phyloP scores from a whole-genome alignment of 2,113 vertebrate genomes.

The Podarcis muralis region DNA sequence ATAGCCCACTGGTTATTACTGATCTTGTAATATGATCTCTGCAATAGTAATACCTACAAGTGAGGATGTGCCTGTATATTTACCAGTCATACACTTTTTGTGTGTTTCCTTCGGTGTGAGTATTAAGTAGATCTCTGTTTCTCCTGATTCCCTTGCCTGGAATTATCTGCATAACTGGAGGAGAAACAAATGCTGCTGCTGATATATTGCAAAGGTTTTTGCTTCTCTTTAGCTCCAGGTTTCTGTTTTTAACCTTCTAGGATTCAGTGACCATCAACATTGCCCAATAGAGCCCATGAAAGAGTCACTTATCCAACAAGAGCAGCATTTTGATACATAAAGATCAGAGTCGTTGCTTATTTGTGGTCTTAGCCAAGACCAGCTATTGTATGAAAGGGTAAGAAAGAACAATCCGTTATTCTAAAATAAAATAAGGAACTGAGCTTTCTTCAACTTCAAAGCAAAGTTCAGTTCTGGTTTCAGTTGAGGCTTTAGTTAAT shows the following conservation, averaged over 20 bases:
- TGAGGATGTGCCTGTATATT: neutral
- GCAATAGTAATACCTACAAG: neutral
- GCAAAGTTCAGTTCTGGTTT: constrained; percentile 59
- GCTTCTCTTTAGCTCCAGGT: neutral
- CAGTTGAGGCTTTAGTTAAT: constrained; percentile 55
- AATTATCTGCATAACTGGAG: neutral
- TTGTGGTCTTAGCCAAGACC: constrained; percentile 25
- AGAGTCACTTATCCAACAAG: constrained; percentile 16
- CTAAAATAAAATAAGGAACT: constrained; percentile 36
- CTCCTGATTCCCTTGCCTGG: neutral
- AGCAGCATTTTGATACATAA: constrained; percentile 24
- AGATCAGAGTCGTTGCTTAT: constrained; percentile 22
- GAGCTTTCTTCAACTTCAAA: constrained; percentile 37
- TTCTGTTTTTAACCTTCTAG: neutral
- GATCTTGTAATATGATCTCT: neutral
- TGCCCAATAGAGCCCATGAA: constrained; percentile 13
- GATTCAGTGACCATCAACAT: neutral
- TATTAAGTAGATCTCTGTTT: neutral
- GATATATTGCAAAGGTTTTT: neutral
- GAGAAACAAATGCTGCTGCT: neutral
- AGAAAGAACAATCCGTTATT: constrained; percentile 35
- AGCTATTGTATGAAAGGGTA: constrained; percentile 40
- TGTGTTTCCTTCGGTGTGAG: neutral
- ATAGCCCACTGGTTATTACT: neutral
- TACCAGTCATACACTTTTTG: no score